A percentile compares a stretch with the other conserved stretches of the same genome.
Evolutionary conservation across 2,888 invertebrate genomes (phyloP).

Genomic region (Andrena dorsata): DNA sequence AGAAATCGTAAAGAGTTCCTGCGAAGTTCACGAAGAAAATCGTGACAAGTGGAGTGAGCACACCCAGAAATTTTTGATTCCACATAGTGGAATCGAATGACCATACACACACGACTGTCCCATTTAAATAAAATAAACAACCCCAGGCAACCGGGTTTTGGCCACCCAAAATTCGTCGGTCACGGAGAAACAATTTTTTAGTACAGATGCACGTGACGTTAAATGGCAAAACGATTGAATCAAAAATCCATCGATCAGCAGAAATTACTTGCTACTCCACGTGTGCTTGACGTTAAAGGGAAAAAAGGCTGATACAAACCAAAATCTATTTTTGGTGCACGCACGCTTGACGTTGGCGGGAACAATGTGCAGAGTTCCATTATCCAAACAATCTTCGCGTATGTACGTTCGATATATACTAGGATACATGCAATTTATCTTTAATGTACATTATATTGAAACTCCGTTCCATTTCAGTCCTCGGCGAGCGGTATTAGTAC

Average conservation of each 20-base stretch:
- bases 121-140: background rate
- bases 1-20: too few species aligned
- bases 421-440: background rate
- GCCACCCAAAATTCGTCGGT: background rate
- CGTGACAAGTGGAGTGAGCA: too few species aligned
- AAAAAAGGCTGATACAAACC: background rate
- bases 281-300: background rate
- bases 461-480: background rate
- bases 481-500: slow-evolving; percentile 12
- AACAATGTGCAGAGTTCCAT: background rate
- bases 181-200: background rate
- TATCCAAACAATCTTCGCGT: background rate
- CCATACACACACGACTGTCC: background rate
- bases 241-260: background rate
- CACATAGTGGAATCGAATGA: too few species aligned
- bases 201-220: background rate
- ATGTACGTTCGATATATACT: background rate
- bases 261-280: background rate
- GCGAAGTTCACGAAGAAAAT: too few species aligned
- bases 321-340: background rate
- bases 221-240: background rate
- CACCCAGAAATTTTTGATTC: background rate
- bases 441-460: background rate
- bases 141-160: background rate
- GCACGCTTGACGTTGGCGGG: background rate